Evolutionary conservation across 2,888 invertebrate genomes (phyloP), one percentile per base, ranked within the genome.

Genomic region (Stomorhina lunata): DNA sequence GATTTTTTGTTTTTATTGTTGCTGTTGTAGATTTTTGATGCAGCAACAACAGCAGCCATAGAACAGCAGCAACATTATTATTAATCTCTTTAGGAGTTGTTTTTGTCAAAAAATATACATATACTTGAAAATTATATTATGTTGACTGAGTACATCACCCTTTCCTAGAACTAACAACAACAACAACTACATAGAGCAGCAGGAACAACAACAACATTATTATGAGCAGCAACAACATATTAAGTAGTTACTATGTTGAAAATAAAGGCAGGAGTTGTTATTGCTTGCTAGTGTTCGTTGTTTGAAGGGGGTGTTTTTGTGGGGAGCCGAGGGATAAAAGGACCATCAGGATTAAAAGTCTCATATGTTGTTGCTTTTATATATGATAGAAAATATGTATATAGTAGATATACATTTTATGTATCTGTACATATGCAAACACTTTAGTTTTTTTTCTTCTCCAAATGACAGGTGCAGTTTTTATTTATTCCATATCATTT

Each of bases 401-500:
- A 77, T 77, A 77, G 48, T 20, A 45, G 22, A 65, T n/a, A 53
- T 40, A 29, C 2, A 5, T 37, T 17, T n/a, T 66, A 50, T 50
- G 12, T 59, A 25, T 45, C 17, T 50, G 1, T 27, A 27, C 12
- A 75, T 43, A 27, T 48, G 29, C 37, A 17, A 76, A 66, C 57
- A 68, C 10, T 50, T 50, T 27, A 69, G 25, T 27, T 34, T 7
- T 55, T 37, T 34, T 32, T 29, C 1, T 27, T 37, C 2, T 45
- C n/a, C 43, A 72, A 81, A 72, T 37, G 77, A 79, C 85, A 89
- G 89, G 88, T 89, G 88, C 87, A 88, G 85, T 87, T 85, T 87
- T 88, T 88, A 88, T 87, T 88, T 89, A 89, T 88, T 88, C 87
- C 86, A 86, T 86, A 88, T 89, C 86, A 89, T 89, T 88, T 89